Percentiles rank a stretch among this genome's conserved stretches.
These are phyloP conservation scores for Diogma glabrata DNA, from an alignment of 2,888 invertebrate species.

Conservation along the genomic window DNA sequence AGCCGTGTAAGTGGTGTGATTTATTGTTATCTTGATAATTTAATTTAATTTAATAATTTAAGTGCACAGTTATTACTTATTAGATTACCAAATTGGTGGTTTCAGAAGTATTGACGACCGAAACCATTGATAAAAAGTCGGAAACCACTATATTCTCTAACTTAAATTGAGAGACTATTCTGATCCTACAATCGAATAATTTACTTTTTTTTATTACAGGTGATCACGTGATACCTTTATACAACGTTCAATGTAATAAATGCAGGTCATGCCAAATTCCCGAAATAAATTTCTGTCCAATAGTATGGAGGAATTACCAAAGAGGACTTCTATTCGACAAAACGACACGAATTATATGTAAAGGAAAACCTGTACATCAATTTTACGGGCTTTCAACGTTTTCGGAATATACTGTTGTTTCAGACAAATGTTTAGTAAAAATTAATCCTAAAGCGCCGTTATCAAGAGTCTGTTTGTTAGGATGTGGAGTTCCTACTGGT, in stretches of 20 bases:
- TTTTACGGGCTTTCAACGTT: constrained; percentile 98
- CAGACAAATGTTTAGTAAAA: constrained; percentile 89
- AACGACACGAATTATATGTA: constrained; percentile 48
- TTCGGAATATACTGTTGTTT: constrained; percentile 86
- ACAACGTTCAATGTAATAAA: constrained; percentile 90
- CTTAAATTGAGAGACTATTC: no score
- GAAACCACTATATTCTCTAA: no score
- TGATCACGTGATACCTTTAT: constrained; percentile 92
- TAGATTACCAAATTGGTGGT: no score
- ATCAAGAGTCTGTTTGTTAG: constrained; percentile 79
- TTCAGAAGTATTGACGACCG: no score
- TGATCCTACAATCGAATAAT: no score
- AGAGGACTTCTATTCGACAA: constrained; percentile 88
- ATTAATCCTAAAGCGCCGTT: constrained; percentile 71
- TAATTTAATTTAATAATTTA: no score
- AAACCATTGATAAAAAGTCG: no score
- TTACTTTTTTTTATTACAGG: no score
- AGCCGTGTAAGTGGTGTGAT: no score
- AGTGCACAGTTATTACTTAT: no score
- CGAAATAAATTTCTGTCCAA: constrained; percentile 95
- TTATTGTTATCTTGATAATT: no score
- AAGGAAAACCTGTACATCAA: constrained; percentile 65
- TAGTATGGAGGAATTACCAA: constrained; percentile 72
- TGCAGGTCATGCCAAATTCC: constrained; percentile 93
- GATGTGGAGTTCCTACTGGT: constrained; percentile 91